Conservation (phyloP, 2,797 vertebrate species). For the Sphenopsis melanotis region DNA sequence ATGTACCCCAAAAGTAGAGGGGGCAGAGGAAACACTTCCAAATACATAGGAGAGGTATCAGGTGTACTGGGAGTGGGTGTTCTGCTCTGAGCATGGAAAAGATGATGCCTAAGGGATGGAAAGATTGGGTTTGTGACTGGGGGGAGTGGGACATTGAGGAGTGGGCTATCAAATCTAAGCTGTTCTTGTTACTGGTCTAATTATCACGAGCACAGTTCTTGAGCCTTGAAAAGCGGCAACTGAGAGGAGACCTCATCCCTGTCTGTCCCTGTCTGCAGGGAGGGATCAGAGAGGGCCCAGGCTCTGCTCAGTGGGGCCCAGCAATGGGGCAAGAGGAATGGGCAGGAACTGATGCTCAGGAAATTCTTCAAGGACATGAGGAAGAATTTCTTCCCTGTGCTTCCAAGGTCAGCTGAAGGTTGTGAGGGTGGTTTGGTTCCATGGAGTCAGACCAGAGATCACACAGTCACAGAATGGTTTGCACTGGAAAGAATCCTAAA, state of each 20-base stretch:
- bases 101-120: not conserved
- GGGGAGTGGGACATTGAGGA: not conserved
- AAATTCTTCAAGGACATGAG: too few relatives aligned
- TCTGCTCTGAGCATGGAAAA: not conserved
- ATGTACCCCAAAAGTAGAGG: not conserved
- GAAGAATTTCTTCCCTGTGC: not conserved
- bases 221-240: not conserved
- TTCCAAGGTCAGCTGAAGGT: not conserved
- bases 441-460: not conserved
- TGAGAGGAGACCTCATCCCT: not conserved
- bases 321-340: rapidly evolving
- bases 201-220: not conserved
- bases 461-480: not conserved
- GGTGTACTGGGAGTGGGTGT: not conserved
- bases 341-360: not conserved
- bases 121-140: not conserved
- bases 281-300: not conserved
- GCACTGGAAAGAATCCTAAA: not conserved
- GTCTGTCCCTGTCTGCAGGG: not conserved
- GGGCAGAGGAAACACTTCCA: not conserved
- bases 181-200: not conserved
- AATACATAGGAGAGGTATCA: not conserved
- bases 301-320: not conserved
- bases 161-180: not conserved
- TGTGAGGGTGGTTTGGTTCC: not conserved